Percentiles rank a stretch among this genome's conserved stretches.
These are phyloP conservation scores for Spongilla lacustris DNA, from an alignment of 37 sponge, comb jelly and placozoan species.

Conservation along the genomic window DNA sequence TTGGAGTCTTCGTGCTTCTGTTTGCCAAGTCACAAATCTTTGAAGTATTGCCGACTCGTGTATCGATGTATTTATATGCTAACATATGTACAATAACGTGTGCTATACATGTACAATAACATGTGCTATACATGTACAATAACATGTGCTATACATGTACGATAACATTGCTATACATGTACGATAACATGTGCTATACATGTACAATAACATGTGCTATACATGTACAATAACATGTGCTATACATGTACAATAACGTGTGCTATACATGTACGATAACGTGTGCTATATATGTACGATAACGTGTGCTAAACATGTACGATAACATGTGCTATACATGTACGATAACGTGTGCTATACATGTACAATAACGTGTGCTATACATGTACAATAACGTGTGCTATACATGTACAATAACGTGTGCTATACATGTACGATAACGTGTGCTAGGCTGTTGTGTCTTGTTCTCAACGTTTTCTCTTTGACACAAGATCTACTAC, in stretches of 20 bases:
- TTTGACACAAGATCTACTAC: conserved; percentile 68
- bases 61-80: background rate
- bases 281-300: background rate
- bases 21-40: conserved; percentile 98
- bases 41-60: no score
- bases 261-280: background rate
- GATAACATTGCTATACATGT: background rate
- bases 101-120: no score
- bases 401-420: background rate
- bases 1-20: conserved; percentile 93
- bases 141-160: background rate
- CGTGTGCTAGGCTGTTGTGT: no score
- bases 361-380: background rate
- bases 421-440: background rate
- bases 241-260: background rate
- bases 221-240: no score
- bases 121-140: background rate
- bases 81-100: background rate
- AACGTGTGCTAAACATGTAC: background rate
- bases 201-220: background rate
- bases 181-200: background rate
- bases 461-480: no score
- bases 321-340: background rate
- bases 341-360: background rate
- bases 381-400: background rate